These are phyloP conservation scores for Geotrypetes seraphini DNA, from an alignment of 2,797 vertebrate genomes.

Conservation along the genomic window DNA sequence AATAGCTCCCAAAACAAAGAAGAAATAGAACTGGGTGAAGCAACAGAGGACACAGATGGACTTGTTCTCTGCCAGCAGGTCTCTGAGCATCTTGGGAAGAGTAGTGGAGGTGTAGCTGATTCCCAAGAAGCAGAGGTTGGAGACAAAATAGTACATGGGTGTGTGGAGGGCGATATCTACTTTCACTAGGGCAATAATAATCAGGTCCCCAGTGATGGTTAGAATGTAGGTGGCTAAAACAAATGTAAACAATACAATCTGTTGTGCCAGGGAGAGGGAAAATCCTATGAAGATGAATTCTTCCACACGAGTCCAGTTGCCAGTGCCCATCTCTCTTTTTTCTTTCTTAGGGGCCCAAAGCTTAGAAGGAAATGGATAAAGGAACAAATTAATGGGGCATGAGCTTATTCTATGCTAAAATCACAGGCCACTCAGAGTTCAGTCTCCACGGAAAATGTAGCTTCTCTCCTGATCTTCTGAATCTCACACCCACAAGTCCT, in stretches of 20 bases:
- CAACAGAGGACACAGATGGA: constrained; percentile 11
- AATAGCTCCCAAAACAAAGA: constrained; percentile 6
- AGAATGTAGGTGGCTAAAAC: constrained; percentile 5
- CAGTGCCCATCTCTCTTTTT: no score
- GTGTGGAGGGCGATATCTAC: neutral
- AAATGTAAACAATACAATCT: constrained; percentile 1
- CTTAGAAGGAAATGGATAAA: no score
- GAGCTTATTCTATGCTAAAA: no score
- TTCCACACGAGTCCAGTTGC: no score
- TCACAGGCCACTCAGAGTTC: no score
- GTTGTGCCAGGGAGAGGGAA: neutral
- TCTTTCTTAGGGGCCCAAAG: no score
- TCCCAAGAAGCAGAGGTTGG: constrained; percentile 20
- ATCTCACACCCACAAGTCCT: no score
- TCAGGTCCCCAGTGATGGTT: constrained; percentile 7
- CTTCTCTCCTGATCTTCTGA: no score
- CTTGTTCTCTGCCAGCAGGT: constrained; percentile 1
- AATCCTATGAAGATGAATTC: neutral
- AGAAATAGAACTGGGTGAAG: constrained; percentile 11
- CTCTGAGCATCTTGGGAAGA: constrained; percentile 7
- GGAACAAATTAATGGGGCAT: no score
- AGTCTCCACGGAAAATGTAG: no score
- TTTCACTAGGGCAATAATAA: constrained; percentile 6
- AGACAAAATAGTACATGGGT: constrained; percentile 9
- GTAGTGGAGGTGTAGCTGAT: constrained; percentile 8